A percentile compares a stretch with the other conserved stretches of the same genome.
These are phyloP conservation scores for Abramis brama DNA, from an alignment of 2,113 vertebrate species.

Conservation along the genomic window DNA sequence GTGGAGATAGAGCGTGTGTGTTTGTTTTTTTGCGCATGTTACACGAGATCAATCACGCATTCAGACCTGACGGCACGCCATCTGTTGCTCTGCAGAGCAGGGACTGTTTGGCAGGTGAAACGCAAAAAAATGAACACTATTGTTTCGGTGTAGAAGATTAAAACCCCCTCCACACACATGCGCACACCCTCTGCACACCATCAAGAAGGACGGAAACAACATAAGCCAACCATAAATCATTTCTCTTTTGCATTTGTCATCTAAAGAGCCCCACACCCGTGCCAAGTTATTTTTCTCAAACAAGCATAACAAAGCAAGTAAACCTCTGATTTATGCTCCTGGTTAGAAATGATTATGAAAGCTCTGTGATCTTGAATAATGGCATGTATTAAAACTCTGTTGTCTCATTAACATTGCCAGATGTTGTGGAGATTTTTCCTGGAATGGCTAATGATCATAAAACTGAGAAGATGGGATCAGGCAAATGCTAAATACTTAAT, in stretches of 20 bases:
- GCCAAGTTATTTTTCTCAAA: constrained; percentile 75
- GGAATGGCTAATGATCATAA: constrained; percentile 46
- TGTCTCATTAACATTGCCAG: constrained; percentile 75
- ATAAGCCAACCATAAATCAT: constrained; percentile 80
- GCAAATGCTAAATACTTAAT: background rate
- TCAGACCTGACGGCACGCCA: constrained; percentile 76
- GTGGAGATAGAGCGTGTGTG: constrained; percentile 1
- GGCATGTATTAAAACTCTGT: constrained; percentile 71
- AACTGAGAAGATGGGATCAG: constrained; percentile 2
- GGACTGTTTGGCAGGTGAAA: constrained; percentile 77
- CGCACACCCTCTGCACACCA: constrained; percentile 67
- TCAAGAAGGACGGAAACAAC: constrained; percentile 70
- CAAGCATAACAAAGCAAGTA: constrained; percentile 71
- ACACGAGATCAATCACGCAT: constrained; percentile 79
- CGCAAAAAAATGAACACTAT: constrained; percentile 72
- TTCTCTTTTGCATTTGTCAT: constrained; percentile 78
- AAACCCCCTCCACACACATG: constrained; percentile 72
- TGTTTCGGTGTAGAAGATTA: constrained; percentile 81
- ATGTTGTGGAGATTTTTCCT: constrained; percentile 72
- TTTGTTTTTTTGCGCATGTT: constrained; percentile 30
- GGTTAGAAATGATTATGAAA: constrained; percentile 66
- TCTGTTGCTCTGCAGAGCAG: constrained; percentile 75
- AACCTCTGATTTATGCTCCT: constrained; percentile 73
- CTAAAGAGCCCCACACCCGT: constrained; percentile 74
- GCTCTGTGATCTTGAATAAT: constrained; percentile 75